Conservation (phyloP, 2,113 vertebrate genomes). For the Amphiprion ocellaris region DNA sequence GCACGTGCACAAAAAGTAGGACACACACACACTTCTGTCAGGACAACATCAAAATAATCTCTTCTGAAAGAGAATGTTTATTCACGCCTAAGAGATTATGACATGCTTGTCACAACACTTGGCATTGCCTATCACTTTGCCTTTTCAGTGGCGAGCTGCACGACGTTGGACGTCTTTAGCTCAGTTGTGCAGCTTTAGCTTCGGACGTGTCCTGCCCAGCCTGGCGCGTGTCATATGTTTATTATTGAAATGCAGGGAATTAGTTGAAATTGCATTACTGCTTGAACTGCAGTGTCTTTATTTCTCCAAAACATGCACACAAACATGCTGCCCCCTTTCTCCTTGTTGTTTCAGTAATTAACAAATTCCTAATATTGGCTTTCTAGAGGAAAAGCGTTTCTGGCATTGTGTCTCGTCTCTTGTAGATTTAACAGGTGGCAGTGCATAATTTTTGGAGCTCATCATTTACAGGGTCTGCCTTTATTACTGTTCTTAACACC, state of each 20-base stretch:
- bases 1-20: background rate
- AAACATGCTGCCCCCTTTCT: background rate
- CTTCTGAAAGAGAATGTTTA: constrained; percentile 67
- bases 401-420: constrained; percentile 33
- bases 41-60: constrained; percentile 73
- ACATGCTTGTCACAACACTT: constrained; percentile 70
- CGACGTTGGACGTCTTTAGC: constrained; percentile 23
- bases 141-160: constrained; percentile 48
- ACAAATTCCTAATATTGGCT: constrained; percentile 35
- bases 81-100: constrained; percentile 70
- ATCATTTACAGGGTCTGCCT: constrained; percentile 40
- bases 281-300: background rate
- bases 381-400: constrained; percentile 26
- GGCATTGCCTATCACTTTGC: constrained; percentile 59
- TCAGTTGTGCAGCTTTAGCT: constrained; percentile 21
- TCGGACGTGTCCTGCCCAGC: constrained; percentile 23
- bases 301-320: background rate
- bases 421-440: constrained; percentile 55
- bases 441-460: constrained; percentile 35
- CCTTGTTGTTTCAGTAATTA: constrained; percentile 43
- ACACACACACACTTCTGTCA: constrained; percentile 23
- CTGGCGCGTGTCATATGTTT: constrained; percentile 3
- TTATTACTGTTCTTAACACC: constrained; percentile 44
- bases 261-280: constrained; percentile 3
- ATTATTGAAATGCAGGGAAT: constrained; percentile 37